Evolutionary conservation across 2,113 vertebrate species (phyloP).

Genomic region (Cathartes aura): DNA sequence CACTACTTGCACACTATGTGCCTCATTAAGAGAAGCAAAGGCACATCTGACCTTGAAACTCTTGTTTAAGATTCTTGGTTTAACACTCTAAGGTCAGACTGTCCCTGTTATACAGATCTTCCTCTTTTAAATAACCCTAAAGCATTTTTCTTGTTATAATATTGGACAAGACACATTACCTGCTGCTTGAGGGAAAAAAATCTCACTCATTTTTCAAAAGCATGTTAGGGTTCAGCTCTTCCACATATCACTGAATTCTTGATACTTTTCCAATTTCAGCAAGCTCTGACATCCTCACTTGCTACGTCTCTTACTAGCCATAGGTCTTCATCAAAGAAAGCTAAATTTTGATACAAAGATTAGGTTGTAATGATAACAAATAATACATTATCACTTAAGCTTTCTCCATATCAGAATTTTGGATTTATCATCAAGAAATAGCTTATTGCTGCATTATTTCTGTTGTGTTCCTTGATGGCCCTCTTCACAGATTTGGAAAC

Average conservation of each 20-base stretch:
- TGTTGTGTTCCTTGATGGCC: neutral
- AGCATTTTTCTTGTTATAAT: neutral
- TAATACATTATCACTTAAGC: neutral
- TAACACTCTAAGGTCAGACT: neutral
- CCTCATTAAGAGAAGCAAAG: neutral
- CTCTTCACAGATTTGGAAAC: neutral
- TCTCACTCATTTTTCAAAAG: neutral
- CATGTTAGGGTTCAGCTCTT: neutral
- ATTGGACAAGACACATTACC: neutral
- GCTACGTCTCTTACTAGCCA: accelerated
- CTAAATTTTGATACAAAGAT: neutral
- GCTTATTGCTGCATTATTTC: neutral
- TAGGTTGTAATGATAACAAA: neutral
- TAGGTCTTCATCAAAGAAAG: neutral
- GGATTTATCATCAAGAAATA: neutral
- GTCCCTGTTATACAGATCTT: neutral
- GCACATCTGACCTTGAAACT: neutral
- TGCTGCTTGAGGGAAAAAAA: neutral
- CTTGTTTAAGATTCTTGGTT: neutral
- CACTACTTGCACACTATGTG: neutral
- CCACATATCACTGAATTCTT: neutral
- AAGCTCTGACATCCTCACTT: neutral
- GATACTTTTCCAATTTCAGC: neutral
- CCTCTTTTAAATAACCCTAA: neutral
- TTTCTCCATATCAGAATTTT: neutral